A percentile compares a stretch with the other conserved stretches of the same genome.
These are phyloP conservation scores for Microctonus aethiopoides DNA, from an alignment of 2,888 invertebrate genomes.

Conservation along the genomic window DNA sequence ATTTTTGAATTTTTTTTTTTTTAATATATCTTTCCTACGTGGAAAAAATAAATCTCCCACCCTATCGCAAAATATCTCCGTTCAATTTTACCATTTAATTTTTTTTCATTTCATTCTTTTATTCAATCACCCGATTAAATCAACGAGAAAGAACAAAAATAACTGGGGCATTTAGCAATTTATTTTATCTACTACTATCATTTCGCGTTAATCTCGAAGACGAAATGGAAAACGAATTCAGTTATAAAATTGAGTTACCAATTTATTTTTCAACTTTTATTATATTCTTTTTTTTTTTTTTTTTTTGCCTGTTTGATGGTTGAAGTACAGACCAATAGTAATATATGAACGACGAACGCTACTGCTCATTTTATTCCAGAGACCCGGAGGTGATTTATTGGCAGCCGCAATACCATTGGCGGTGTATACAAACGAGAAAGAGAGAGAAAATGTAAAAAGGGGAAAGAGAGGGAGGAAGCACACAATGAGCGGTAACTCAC, in stretches of 20 bases:
- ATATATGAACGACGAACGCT: slow-evolving; percentile 24
- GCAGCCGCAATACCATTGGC: slow-evolving; percentile 51
- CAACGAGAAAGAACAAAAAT: neutral
- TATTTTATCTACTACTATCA: neutral
- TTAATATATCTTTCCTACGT: slow-evolving; percentile 11
- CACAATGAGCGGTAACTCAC: slow-evolving; percentile 62
- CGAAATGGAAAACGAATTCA: neutral
- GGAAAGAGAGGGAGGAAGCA: slow-evolving; percentile 22
- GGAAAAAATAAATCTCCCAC: slow-evolving; percentile 23
- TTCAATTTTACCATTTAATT: neutral
- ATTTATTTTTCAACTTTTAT: slow-evolving; percentile 1
- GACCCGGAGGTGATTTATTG: slow-evolving; percentile 52
- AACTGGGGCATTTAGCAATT: neutral
- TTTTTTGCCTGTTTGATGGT: neutral
- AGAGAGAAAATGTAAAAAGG: slow-evolving; percentile 9
- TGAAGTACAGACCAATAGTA: neutral
- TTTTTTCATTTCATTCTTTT: neutral
- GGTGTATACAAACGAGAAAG: slow-evolving; percentile 35
- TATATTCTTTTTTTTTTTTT: neutral
- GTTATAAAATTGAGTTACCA: neutral
- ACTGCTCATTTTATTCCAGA: slow-evolving; percentile 46
- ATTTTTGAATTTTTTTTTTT: slow-evolving; percentile 23
- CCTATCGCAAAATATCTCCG: slow-evolving; percentile 20
- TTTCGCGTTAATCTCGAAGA: neutral
- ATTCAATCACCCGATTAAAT: neutral